A percentile compares a stretch with the other conserved stretches of the same genome.
Evolutionary conservation across 1,140 invertebrate genomes (phyloP).

Genomic region (Cydia amplana): DNA sequence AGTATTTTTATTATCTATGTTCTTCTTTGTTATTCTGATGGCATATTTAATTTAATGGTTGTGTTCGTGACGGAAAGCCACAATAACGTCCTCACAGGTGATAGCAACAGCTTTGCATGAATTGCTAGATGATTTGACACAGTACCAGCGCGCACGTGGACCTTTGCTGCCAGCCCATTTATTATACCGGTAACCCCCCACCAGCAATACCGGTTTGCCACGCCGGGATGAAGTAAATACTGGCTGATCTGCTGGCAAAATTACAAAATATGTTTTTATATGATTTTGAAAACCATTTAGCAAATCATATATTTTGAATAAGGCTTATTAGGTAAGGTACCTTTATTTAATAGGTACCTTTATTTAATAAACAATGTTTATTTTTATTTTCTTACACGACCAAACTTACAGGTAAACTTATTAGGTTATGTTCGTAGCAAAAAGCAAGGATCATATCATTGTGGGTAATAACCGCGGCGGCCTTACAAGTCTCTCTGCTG

Average conservation of each 20-base stretch:
- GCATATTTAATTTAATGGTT: neutral
- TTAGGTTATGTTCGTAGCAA: constrained; percentile 45
- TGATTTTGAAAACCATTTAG: too few species aligned
- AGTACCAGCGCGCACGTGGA: neutral
- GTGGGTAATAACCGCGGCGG: neutral
- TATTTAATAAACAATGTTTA: too few species aligned
- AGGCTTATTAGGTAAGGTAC: too few species aligned
- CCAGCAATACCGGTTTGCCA: neutral
- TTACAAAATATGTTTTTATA: too few species aligned
- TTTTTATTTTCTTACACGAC: too few species aligned
- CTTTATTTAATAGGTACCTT: too few species aligned
- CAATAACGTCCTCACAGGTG: neutral
- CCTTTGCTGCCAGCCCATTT: neutral
- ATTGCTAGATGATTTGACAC: neutral
- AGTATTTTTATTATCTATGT: too few species aligned
- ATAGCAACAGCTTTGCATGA: neutral
- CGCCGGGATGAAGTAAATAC: neutral
- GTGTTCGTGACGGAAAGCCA: neutral
- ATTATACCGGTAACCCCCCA: constrained; percentile 17
- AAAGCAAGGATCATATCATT: neutral
- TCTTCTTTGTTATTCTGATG: too few species aligned
- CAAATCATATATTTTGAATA: too few species aligned
- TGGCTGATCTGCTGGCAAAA: too few species aligned
- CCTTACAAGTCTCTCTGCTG: neutral
- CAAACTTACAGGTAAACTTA: neutral